phyloP scores from a whole-genome alignment of 2,888 invertebrate genomes.

The Lutraria lutraria region DNA sequence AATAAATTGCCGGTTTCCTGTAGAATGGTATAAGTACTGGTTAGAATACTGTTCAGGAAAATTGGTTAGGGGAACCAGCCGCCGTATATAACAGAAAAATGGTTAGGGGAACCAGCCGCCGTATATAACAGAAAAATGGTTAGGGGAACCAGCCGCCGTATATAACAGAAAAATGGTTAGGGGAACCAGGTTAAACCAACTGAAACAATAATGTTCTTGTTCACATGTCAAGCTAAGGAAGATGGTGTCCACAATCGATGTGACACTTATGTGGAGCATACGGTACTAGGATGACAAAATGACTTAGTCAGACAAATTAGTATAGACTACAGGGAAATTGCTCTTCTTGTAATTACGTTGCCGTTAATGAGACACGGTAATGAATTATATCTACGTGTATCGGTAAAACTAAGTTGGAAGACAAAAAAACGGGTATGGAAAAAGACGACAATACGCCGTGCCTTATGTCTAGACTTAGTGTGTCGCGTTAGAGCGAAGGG shows the following conservation, averaged over 20 bases:
- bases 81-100: too few species aligned
- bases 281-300: slow-evolving; percentile 38
- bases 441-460: slow-evolving; percentile 6
- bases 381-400: slow-evolving; percentile 47
- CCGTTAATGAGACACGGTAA: slow-evolving; percentile 43
- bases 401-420: slow-evolving; percentile 31
- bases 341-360: slow-evolving; percentile 34
- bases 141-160: too few species aligned
- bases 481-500: neutral
- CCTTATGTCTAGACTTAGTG: neutral
- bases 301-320: slow-evolving; percentile 53
- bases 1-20: too few species aligned
- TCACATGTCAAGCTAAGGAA: neutral
- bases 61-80: too few species aligned
- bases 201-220: neutral
- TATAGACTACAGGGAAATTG: slow-evolving; percentile 47
- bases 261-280: slow-evolving; percentile 26
- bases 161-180: too few species aligned
- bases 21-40: too few species aligned
- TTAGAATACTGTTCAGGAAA: too few species aligned
- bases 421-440: neutral
- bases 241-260: neutral
- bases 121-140: too few species aligned
- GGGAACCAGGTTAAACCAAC: too few species aligned
- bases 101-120: too few species aligned